These are phyloP conservation scores for Anolis apletophallus DNA, from an alignment of 2,797 vertebrate species.

Conservation along the genomic window DNA sequence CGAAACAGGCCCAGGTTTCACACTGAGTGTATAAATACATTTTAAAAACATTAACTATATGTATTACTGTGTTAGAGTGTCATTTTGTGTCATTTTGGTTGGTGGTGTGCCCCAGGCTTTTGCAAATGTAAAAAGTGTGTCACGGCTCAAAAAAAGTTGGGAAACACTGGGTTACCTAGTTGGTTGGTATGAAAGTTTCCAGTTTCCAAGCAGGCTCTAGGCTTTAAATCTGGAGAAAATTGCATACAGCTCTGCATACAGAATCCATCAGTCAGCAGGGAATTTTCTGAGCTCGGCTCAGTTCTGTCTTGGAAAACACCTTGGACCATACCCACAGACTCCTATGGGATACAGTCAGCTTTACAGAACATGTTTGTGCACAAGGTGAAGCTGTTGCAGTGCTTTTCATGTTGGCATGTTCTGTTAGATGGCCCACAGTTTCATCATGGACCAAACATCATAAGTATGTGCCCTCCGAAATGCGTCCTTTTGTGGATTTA, in stretches of 20 bases:
- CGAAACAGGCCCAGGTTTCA: no score
- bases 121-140: no score
- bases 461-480: not conserved
- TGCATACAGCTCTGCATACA: no score
- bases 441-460: no score
- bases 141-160: no score
- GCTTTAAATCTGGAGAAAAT: not conserved
- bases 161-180: no score
- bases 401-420: not conserved
- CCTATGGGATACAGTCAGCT: not conserved
- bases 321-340: not conserved
- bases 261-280: no score
- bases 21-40: no score
- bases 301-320: not conserved
- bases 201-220: not conserved
- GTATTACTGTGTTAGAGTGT: no score
- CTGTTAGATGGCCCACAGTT: not conserved
- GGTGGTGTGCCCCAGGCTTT: no score
- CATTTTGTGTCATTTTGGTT: no score
- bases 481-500: not conserved
- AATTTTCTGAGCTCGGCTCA: not conserved
- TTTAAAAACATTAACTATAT: no score
- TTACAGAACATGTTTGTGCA: not conserved
- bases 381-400: not conserved
- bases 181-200: not conserved